Evolutionary conservation across 2,113 vertebrate species (phyloP).

Genomic region (Setophaga kirtlandii): DNA sequence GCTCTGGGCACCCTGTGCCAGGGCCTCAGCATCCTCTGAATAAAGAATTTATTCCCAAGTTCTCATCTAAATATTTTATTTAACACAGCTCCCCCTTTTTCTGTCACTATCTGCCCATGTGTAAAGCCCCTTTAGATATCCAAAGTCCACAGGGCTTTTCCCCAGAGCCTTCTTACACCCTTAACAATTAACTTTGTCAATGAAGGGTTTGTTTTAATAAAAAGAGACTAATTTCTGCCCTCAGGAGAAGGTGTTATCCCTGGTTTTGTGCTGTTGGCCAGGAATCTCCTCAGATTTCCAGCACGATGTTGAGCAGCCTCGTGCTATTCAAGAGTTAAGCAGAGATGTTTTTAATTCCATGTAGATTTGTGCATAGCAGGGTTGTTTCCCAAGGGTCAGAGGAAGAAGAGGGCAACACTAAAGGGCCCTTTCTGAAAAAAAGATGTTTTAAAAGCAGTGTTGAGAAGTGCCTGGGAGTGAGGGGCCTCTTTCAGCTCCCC

Average conservation of each 20-base stretch:
- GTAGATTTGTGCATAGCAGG: neutral
- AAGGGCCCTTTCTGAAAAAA: neutral
- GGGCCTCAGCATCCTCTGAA: accelerated
- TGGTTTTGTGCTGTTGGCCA: neutral
- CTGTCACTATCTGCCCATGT: accelerated
- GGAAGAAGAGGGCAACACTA: neutral
- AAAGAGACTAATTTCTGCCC: neutral
- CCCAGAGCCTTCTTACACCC: neutral
- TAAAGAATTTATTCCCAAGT: neutral
- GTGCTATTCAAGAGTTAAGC: neutral
- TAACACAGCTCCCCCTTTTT: too few relatives aligned
- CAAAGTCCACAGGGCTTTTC: neutral
- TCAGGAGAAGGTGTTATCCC: neutral
- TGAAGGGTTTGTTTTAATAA: neutral
- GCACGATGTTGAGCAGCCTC: neutral
- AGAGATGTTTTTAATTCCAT: neutral
- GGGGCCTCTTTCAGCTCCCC: accelerated
- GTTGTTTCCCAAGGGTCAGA: neutral
- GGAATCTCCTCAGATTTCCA: neutral
- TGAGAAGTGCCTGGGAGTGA: neutral
- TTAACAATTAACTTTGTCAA: neutral
- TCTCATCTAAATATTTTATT: neutral
- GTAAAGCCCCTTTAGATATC: neutral
- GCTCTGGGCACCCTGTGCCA: neutral
- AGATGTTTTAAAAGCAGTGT: neutral